These are phyloP conservation scores for Enteromius fasciolatus DNA, from an alignment of 2,797 vertebrate genomes.

Conservation along the genomic window DNA sequence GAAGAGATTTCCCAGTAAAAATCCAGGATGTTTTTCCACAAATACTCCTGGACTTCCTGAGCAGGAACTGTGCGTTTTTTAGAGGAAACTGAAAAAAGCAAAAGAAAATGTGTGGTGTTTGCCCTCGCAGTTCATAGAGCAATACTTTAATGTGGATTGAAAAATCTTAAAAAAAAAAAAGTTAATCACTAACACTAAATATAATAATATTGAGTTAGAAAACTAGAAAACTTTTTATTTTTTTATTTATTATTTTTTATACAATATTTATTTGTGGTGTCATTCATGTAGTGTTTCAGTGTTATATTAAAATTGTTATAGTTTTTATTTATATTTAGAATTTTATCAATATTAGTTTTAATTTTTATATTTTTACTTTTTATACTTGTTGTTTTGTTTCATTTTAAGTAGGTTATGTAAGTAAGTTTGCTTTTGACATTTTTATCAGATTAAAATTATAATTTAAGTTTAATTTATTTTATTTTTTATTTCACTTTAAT, in stretches of 20 bases:
- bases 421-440: neutral
- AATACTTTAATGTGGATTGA: neutral
- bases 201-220: neutral
- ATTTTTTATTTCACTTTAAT: neutral
- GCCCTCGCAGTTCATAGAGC: neutral
- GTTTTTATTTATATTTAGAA: neutral
- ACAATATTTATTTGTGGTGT: neutral
- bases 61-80: neutral
- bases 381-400: neutral
- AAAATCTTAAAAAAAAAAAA: too few relatives aligned
- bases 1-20: slow-evolving; percentile 10
- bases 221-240: too few relatives aligned
- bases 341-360: neutral
- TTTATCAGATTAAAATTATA: neutral
- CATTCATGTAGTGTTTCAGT: neutral
- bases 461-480: neutral
- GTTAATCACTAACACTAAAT: neutral
- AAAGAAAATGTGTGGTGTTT: neutral
- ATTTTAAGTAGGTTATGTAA: neutral
- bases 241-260: neutral
- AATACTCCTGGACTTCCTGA: neutral
- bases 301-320: neutral
- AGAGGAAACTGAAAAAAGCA: neutral
- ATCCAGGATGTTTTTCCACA: neutral
- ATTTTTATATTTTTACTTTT: neutral